Conservation (phyloP, 1,140 invertebrate species). For the Heliconius himera region DNA sequence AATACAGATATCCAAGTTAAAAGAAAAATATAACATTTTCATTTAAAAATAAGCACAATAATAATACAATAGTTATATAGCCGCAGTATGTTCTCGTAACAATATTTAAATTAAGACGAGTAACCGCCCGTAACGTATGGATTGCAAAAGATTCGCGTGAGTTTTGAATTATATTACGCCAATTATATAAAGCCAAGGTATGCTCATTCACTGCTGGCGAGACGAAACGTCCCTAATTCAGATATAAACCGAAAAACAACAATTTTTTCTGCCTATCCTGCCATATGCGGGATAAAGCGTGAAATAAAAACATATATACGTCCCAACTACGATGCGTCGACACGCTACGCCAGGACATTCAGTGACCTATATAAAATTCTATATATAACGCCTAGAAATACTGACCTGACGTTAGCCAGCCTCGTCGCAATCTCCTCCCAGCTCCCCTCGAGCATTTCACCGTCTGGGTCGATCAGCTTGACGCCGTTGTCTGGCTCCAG, state of each 20-base stretch:
- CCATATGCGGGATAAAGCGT: neutral
- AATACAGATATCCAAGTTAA: too few species aligned
- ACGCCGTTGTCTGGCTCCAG: constrained; percentile 98
- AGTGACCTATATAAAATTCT: constrained; percentile 3
- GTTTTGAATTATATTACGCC: neutral
- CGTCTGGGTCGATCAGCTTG: constrained; percentile 96
- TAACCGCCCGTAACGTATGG: too few species aligned
- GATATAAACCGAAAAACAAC: too few species aligned
- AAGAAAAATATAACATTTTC: too few species aligned
- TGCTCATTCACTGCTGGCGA: too few species aligned
- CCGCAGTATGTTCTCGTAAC: neutral
- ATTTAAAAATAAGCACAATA: neutral
- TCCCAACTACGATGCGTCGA: neutral
- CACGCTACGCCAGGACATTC: neutral
- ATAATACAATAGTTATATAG: neutral
- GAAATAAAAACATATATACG: neutral
- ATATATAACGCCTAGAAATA: neutral
- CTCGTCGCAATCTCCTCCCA: constrained; percentile 96
- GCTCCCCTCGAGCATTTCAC: constrained; percentile 96
- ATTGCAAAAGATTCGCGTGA: neutral
- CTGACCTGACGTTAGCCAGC: constrained; percentile 88
- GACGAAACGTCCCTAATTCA: neutral
- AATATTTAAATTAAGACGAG: neutral
- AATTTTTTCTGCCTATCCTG: neutral
- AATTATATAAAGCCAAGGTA: too few species aligned